A percentile compares a stretch with the other conserved stretches of the same genome.
phyloP scores from a whole-genome alignment of 2,113 vertebrate genomes.

The Syngnathus scovelli region DNA sequence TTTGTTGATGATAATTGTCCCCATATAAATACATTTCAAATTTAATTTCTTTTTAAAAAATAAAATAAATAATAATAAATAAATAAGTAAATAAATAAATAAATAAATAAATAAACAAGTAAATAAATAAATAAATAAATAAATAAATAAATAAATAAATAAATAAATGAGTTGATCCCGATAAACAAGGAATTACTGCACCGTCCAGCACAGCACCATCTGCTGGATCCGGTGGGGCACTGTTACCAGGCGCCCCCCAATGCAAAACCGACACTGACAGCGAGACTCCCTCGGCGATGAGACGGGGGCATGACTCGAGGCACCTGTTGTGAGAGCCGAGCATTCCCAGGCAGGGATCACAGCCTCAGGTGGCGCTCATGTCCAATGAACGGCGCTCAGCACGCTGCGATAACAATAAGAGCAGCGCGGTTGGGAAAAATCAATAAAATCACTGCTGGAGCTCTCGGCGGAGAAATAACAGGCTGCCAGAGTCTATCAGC shows the following conservation, averaged over 20 bases:
- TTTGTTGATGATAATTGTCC: too few relatives aligned
- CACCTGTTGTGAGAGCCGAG: constrained; percentile 49
- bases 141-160: too few relatives aligned
- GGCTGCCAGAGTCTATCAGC: constrained; percentile 40
- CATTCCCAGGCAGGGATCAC: constrained; percentile 54
- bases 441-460: constrained; percentile 60
- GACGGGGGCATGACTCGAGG: constrained; percentile 34
- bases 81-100: too few relatives aligned
- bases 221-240: not conserved
- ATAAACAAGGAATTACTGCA: too few relatives aligned
- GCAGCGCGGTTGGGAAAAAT: constrained; percentile 56
- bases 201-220: not conserved
- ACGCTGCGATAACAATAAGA: constrained; percentile 57
- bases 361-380: constrained; percentile 54
- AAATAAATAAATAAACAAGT: too few relatives aligned
- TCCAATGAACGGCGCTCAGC: constrained; percentile 58
- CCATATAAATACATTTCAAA: too few relatives aligned
- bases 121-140: too few relatives aligned
- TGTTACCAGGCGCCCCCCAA: not conserved
- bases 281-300: not conserved
- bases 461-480: constrained; percentile 54
- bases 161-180: too few relatives aligned
- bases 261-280: not conserved
- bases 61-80: too few relatives aligned
- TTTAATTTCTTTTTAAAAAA: too few relatives aligned